Conservation (phyloP, 2,888 invertebrate genomes). For the Rhopalosiphum nymphaeae region DNA sequence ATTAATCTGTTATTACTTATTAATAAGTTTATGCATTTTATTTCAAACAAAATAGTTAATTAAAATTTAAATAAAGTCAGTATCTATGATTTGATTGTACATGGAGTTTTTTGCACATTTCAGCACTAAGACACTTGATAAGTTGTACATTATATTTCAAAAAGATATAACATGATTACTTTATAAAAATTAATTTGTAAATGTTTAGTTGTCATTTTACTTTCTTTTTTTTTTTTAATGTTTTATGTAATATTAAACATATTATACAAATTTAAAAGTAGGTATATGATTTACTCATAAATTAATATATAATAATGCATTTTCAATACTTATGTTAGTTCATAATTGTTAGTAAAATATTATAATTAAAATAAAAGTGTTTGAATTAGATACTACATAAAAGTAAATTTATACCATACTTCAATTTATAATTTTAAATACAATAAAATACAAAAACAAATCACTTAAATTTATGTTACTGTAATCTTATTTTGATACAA, state of each 20-base stretch:
- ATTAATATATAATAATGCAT: neutral
- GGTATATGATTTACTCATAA: neutral
- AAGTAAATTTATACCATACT: neutral
- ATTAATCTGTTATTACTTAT: slow-evolving; percentile 1
- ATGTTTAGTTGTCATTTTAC: too few species aligned
- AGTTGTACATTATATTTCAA: neutral
- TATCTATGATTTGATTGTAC: slow-evolving; percentile 2
- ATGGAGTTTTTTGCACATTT: neutral
- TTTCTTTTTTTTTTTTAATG: neutral
- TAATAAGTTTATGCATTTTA: neutral
- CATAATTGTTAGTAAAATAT: neutral
- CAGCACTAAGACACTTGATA: neutral
- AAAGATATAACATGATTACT: neutral
- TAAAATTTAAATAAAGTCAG: neutral
- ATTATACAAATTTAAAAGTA: neutral
- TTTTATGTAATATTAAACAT: neutral
- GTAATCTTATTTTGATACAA: neutral
- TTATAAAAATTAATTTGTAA: neutral
- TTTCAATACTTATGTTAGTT: neutral
- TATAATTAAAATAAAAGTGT: slow-evolving; percentile 1
- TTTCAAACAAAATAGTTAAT: neutral
- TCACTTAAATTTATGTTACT: neutral
- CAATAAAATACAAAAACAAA: neutral
- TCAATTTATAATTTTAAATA: neutral
- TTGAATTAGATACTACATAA: neutral